Percentiles rank a stretch among this genome's conserved stretches.
Conservation (phyloP, 2,113 vertebrate species). For the Abramis brama region DNA sequence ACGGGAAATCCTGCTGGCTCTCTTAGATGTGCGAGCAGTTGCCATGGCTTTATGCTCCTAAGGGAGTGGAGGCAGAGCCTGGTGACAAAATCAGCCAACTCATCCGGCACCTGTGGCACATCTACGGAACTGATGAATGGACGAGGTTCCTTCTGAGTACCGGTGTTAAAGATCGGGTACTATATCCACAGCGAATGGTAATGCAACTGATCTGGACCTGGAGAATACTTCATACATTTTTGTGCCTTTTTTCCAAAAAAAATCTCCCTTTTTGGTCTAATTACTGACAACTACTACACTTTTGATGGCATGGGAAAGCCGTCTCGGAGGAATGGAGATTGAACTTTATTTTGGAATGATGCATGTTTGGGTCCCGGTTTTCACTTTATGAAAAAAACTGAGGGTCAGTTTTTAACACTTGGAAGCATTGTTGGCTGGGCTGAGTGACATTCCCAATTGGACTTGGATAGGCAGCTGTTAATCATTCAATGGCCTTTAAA, state of each 20-base stretch:
- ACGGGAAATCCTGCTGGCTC: constrained; percentile 59
- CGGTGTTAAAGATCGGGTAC: background rate
- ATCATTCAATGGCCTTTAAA: constrained; percentile 27
- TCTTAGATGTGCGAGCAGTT: constrained; percentile 62
- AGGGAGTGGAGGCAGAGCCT: constrained; percentile 54
- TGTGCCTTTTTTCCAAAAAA: too few relatives aligned
- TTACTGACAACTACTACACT: background rate
- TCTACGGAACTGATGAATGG: constrained; percentile 38
- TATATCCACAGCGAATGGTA: background rate
- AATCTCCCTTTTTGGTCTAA: background rate
- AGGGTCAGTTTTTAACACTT: background rate
- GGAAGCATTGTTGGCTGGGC: background rate
- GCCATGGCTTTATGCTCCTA: constrained; percentile 60
- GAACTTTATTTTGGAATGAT: background rate
- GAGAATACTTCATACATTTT: background rate
- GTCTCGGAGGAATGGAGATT: background rate
- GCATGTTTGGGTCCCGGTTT: background rate
- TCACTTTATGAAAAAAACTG: background rate
- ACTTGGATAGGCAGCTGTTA: constrained; percentile 40
- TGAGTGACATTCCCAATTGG: background rate
- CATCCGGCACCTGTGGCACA: constrained; percentile 65
- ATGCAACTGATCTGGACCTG: background rate
- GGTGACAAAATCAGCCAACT: constrained; percentile 57
- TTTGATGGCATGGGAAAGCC: background rate
- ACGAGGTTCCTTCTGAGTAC: constrained; percentile 18